Evolutionary conservation across 2,888 invertebrate genomes (phyloP).

Genomic region (Orchesellides sinensis): DNA sequence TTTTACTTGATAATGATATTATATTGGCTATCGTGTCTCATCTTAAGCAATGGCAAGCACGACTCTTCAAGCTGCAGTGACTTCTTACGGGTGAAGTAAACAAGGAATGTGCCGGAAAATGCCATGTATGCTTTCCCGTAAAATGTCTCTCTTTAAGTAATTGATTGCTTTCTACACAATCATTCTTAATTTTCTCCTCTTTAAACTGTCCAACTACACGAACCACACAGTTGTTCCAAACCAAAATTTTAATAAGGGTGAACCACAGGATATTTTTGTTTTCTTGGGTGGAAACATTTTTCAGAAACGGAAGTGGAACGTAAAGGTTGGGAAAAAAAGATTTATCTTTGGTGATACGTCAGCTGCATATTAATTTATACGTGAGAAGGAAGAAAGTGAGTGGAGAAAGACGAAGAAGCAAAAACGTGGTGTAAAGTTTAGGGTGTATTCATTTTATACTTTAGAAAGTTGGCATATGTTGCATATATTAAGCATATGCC

Average conservation of each 20-base stretch:
- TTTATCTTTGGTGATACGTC: conserved; percentile 50
- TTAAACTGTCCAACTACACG: background rate
- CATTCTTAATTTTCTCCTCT: background rate
- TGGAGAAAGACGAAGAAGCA: background rate
- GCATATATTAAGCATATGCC: too few species aligned
- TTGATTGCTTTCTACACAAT: conserved; percentile 30
- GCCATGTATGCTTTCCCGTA: background rate
- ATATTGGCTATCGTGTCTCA: too few species aligned
- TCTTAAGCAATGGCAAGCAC: too few species aligned
- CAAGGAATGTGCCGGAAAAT: too few species aligned
- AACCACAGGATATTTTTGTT: too few species aligned
- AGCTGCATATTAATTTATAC: conserved; percentile 56
- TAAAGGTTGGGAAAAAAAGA: conserved; percentile 35
- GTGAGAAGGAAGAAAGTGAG: conserved; percentile 11
- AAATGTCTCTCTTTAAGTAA: conserved; percentile 44
- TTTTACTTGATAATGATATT: too few species aligned
- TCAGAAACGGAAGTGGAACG: background rate
- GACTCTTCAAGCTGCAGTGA: too few species aligned
- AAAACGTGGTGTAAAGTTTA: background rate
- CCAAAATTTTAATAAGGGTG: background rate
- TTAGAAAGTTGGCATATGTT: background rate
- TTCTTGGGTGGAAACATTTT: background rate
- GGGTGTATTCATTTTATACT: background rate
- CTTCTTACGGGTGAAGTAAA: too few species aligned
- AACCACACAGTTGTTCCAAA: background rate